These are phyloP conservation scores for Periphyllus acericola DNA, from an alignment of 2,888 invertebrate genomes.

Conservation along the genomic window DNA sequence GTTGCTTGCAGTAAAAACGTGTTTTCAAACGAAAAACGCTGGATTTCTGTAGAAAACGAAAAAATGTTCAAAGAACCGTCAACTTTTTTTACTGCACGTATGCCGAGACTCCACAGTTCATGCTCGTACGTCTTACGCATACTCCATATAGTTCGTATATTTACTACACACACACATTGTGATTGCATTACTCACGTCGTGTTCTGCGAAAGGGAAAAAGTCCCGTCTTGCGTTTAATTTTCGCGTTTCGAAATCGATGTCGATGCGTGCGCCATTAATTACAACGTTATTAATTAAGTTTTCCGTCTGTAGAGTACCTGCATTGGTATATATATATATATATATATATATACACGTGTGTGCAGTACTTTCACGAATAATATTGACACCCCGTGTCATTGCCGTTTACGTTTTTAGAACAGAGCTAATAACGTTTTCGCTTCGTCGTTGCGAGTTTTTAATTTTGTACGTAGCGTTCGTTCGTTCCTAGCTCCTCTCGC, in stretches of 20 bases:
- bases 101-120: too few species aligned
- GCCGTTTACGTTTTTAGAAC: neutral
- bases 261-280: neutral
- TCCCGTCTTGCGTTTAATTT: neutral
- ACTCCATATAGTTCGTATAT: too few species aligned
- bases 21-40: too few species aligned
- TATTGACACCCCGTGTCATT: conserved; percentile 7
- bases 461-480: neutral
- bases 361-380: neutral
- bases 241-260: neutral
- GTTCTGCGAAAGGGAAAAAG: neutral
- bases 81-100: too few species aligned
- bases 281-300: neutral
- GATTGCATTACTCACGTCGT: too few species aligned
- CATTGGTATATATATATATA: too few species aligned
- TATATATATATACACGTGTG: neutral
- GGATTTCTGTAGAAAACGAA: too few species aligned
- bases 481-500: neutral
- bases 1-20: too few species aligned
- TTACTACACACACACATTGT: too few species aligned
- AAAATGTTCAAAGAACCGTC: too few species aligned
- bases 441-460: neutral
- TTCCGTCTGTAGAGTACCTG: neutral
- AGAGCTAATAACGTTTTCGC: neutral
- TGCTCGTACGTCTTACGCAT: too few species aligned